Conservation (phyloP, 2,797 vertebrate species). For the Typhlichthys eigenmanni region DNA sequence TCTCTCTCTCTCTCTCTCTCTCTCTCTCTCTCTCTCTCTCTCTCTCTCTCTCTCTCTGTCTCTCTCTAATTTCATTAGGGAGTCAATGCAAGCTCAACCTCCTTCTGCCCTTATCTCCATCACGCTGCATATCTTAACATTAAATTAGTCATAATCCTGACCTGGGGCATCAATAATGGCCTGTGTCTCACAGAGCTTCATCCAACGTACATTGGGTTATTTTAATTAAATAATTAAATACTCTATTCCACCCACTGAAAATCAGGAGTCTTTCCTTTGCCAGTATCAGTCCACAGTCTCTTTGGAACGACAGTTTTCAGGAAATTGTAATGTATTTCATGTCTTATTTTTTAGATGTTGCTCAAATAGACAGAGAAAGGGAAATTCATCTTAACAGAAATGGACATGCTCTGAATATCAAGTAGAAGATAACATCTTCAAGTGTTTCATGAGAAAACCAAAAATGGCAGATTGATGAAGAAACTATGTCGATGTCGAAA, state of each 20-base stretch:
- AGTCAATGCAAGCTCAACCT: conserved; percentile 68
- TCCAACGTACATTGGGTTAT: conserved; percentile 14
- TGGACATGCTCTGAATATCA: too few species aligned
- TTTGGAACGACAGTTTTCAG: conserved; percentile 23
- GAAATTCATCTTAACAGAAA: neutral
- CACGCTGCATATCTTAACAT: conserved; percentile 73
- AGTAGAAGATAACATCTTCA: too few species aligned
- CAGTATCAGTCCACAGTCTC: conserved; percentile 21
- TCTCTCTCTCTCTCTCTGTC: conserved; percentile 54
- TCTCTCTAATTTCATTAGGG: conserved; percentile 84
- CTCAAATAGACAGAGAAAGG: neutral
- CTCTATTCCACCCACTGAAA: conserved; percentile 15
- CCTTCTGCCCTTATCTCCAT: conserved; percentile 69
- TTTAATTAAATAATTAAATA: conserved; percentile 48
- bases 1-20: conserved; percentile 65
- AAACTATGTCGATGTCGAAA: conserved; percentile 7
- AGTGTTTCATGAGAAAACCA: too few species aligned
- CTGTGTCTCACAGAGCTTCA: conserved; percentile 35
- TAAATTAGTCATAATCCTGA: conserved; percentile 75
- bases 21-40: conserved; percentile 70
- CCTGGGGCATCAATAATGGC: conserved; percentile 76
- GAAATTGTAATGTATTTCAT: conserved; percentile 34
- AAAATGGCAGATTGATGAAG: too few species aligned
- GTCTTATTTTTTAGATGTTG: too few species aligned
- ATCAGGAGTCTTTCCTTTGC: conserved; percentile 26